Conservation (phyloP, 2,113 vertebrate species). For the Misgurnus anguillicaudatus region DNA sequence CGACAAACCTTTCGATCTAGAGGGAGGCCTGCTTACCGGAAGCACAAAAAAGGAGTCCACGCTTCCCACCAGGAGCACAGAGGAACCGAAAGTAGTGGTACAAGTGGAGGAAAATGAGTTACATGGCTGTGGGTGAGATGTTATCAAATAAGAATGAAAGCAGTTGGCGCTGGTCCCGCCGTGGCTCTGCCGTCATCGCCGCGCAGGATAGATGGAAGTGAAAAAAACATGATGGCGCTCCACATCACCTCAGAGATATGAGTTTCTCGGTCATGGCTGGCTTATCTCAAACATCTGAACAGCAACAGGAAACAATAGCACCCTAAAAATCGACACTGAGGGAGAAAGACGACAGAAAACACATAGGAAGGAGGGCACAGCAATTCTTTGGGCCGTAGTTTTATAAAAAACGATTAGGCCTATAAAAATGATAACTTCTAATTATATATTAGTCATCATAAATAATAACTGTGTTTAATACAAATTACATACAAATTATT, state of each 20-base stretch:
- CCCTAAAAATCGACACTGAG: not conserved
- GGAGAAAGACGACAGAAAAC: not conserved
- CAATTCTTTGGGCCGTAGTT: not conserved
- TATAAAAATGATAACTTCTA: no score
- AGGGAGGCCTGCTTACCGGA: not conserved
- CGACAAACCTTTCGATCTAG: not conserved
- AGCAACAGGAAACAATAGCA: conserved; percentile 6
- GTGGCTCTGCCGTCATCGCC: conserved; percentile 52
- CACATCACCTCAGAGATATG: not conserved
- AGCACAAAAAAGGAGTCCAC: not conserved
- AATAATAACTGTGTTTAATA: no score
- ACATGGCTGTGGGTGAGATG: conserved; percentile 68
- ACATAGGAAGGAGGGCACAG: not conserved
- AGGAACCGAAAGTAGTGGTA: not conserved
- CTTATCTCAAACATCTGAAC: conserved; percentile 23
- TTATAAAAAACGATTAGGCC: not conserved
- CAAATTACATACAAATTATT: no score
- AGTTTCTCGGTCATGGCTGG: conserved; percentile 10
- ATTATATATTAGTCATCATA: no score
- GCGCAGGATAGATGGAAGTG: conserved; percentile 22
- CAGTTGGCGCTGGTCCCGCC: conserved; percentile 64
- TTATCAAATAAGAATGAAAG: conserved; percentile 74
- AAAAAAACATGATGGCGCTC: conserved; percentile 29
- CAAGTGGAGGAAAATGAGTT: conserved; percentile 47
- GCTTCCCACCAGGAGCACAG: not conserved